Evolutionary conservation across 2,888 invertebrate species (phyloP).

Genomic region (Lasioglossum malachurum): DNA sequence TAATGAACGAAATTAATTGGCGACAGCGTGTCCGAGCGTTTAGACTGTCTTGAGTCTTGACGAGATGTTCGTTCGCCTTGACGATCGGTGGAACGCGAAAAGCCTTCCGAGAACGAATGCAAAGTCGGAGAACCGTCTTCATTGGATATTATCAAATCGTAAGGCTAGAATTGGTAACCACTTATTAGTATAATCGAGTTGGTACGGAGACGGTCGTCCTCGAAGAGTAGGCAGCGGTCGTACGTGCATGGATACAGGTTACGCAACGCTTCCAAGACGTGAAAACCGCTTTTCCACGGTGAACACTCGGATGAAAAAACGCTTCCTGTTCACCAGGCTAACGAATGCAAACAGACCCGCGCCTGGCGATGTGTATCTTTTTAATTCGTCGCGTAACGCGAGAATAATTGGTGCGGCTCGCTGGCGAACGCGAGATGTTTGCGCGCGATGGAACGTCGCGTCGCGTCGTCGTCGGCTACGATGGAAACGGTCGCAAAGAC

Average conservation of each 20-base stretch:
- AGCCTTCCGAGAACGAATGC: not conserved
- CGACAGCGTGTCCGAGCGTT: constrained; percentile 31
- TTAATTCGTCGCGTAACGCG: constrained; percentile 66
- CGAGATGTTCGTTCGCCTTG: not conserved
- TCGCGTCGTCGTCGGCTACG: not conserved
- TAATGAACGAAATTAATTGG: constrained; percentile 67
- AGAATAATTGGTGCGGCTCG: constrained; percentile 65
- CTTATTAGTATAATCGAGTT: constrained; percentile 9
- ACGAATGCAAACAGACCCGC: constrained; percentile 41
- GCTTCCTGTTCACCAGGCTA: constrained; percentile 45
- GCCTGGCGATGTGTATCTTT: constrained; percentile 59
- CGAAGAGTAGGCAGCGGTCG: not conserved
- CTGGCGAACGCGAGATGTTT: constrained; percentile 53
- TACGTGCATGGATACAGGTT: not conserved
- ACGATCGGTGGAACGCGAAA: not conserved
- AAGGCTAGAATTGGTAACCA: constrained; percentile 1
- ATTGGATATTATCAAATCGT: not conserved
- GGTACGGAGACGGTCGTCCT: not conserved
- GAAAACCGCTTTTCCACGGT: constrained; percentile 30
- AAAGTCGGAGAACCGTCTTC: not conserved
- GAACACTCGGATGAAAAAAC: constrained; percentile 29
- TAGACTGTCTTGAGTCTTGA: constrained; percentile 7
- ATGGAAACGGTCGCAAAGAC: constrained; percentile 22
- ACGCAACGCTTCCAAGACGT: constrained; percentile 12
- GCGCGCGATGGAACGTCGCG: constrained; percentile 29